A percentile compares a stretch with the other conserved stretches of the same genome.
phyloP scores from a whole-genome alignment of 2,888 invertebrate genomes.

The Timema podura region DNA sequence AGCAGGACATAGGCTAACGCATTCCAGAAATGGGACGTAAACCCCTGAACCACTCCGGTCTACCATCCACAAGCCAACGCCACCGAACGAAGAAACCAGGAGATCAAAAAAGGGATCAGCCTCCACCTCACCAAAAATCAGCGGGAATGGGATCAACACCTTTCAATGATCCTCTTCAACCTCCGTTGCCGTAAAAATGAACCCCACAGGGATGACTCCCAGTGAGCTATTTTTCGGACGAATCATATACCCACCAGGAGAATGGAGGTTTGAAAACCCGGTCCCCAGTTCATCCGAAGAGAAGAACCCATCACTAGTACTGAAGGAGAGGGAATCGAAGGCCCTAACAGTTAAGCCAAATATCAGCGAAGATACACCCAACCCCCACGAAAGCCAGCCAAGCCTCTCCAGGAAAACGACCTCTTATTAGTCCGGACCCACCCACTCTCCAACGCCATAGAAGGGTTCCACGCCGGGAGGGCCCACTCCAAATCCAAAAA shows the following conservation, averaged over 20 bases:
- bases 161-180: background rate
- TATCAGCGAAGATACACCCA: background rate
- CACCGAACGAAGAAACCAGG: background rate
- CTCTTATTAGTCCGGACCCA: background rate
- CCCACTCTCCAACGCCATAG: background rate
- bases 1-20: background rate
- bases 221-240: background rate
- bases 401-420: background rate
- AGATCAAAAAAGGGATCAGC: background rate
- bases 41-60: background rate
- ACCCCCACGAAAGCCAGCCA: background rate
- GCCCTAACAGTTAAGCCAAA: background rate
- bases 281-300: background rate
- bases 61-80: background rate
- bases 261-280: background rate
- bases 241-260: background rate
- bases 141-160: background rate
- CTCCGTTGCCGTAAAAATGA: background rate
- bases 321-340: background rate
- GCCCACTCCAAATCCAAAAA: background rate
- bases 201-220: background rate
- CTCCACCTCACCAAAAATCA: background rate
- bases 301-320: background rate
- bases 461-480: background rate
- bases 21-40: background rate